Base-by-base conservation (phyloP, 1,140 invertebrate species). In the Drosophila simulans region DNA sequence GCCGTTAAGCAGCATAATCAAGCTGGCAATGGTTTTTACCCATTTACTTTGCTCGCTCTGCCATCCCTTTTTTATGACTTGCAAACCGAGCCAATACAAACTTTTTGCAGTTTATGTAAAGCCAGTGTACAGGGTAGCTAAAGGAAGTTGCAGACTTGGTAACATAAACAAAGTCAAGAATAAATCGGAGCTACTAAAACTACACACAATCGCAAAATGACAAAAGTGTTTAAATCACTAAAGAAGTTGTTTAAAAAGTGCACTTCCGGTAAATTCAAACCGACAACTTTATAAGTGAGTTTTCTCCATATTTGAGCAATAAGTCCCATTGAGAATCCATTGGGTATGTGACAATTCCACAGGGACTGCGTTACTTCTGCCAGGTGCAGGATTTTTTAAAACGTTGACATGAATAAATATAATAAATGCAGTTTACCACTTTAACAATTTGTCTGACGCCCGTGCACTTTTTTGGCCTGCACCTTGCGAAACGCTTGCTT, bases 1-100 rank as follows among this genome's bases (percentile, higher is more conserved):
- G 40, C 58, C 54, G 80, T 79, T 82, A 79, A 82, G 63, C 80
- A 75, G 63, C 69, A 84, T 75, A 82, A 82, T 82, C 81, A 75
- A 79, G 69, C 71, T 42, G 62, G 40, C 70, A 74, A 65, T 53
- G 49, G 72, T 68, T 76, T 76, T 54, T 55, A 39, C 7, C 40
- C 17, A 35, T 40, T 63, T 25, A 51, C 37, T 49, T 56, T 43
- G 27, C 20, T 17, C 37, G 20, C 39, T 27, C 17, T 27, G 11
- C 10, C 20, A 35, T 72, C 17, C 39, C 15, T 46, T 72, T 73
- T 43, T 59, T 17, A 49, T 20, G 35, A 35, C 12, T 49, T 73
- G 25, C 42, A 17, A 25, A n/a, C 20, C 5, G 10, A 57, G 52
- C 66, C 65, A 69, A 57, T 57, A 40, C 25, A n/a, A 13, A 7